Evolutionary conservation across 2,797 vertebrate genomes (phyloP).

Genomic region (Octomys mimax): DNA sequence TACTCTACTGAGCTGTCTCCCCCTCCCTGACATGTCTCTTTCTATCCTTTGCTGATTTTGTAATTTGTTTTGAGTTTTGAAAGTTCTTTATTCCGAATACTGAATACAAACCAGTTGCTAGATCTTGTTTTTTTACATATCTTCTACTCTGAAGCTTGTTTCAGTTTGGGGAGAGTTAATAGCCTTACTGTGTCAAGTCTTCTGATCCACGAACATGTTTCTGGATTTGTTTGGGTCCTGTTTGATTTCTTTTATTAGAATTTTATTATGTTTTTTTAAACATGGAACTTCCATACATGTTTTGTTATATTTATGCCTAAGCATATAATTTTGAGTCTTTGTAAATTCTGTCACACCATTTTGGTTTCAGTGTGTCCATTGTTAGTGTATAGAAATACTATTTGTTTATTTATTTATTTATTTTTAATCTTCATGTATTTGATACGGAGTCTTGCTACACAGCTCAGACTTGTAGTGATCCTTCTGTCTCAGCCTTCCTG

Average conservation of each 20-base stretch:
- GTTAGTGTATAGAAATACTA: conserved; percentile 11
- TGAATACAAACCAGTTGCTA: background rate
- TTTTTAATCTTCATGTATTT: no score
- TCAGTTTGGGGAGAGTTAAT: background rate
- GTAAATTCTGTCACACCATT: background rate
- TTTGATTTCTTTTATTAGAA: conserved; percentile 3
- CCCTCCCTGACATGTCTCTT: background rate
- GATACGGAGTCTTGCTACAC: no score
- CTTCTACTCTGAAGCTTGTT: background rate
- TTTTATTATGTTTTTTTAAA: background rate
- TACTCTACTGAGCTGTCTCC: no score
- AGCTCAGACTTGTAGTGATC: no score
- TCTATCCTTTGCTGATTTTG: conserved; percentile 22
- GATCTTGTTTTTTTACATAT: background rate
- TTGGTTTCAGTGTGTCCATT: conserved; percentile 4
- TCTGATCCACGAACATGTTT: background rate
- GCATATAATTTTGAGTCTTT: conserved; percentile 5
- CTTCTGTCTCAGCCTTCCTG: no score
- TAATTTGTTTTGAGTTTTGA: conserved; percentile 46
- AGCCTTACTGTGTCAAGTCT: background rate
- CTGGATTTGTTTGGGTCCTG: background rate
- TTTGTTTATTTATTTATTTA: no score
- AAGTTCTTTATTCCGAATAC: background rate
- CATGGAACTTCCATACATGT: background rate
- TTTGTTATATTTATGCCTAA: background rate